phyloP scores from a whole-genome alignment of 2,888 invertebrate species.

The Drosophila atripex region DNA sequence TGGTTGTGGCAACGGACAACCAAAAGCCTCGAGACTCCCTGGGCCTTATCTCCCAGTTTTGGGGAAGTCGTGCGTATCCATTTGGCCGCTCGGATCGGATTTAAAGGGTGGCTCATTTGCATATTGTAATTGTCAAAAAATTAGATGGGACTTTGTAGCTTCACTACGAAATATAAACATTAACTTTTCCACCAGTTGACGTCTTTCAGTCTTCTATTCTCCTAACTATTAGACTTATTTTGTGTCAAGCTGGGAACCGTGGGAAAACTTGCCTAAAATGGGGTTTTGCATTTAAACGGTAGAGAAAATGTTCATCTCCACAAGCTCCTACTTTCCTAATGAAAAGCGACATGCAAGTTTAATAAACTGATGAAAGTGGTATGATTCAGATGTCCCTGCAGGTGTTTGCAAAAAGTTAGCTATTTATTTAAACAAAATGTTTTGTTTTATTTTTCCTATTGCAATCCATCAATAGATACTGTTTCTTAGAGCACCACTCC shows the following conservation, averaged over 20 bases:
- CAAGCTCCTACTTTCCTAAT: slow-evolving; percentile 41
- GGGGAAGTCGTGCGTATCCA: slow-evolving; percentile 63
- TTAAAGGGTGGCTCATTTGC: slow-evolving; percentile 51
- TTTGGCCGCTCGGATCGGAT: slow-evolving; percentile 39
- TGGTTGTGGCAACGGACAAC: slow-evolving; percentile 8
- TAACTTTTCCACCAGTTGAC: slow-evolving; percentile 17
- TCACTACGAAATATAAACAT: slow-evolving; percentile 32
- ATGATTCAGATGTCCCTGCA: slow-evolving; percentile 19
- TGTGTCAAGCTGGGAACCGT: slow-evolving; percentile 41
- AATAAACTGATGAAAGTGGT: slow-evolving; percentile 43
- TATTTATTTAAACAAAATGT: background rate
- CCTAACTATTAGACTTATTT: slow-evolving; percentile 65
- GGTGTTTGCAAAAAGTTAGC: background rate
- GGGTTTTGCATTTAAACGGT: background rate
- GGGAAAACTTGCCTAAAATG: background rate
- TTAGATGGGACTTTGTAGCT: slow-evolving; percentile 10
- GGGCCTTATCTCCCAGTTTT: slow-evolving; percentile 3
- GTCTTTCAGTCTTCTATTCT: slow-evolving; percentile 44
- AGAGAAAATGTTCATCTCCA: background rate
- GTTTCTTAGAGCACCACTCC: too few species aligned
- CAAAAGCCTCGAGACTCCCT: background rate
- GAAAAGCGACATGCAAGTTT: slow-evolving; percentile 58
- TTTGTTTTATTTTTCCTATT: too few species aligned
- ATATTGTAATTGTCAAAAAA: slow-evolving; percentile 61
- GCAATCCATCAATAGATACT: background rate